These are phyloP conservation scores for Perizoma flavofasciatum DNA, from an alignment of 2,888 invertebrate genomes.

Conservation along the genomic window DNA sequence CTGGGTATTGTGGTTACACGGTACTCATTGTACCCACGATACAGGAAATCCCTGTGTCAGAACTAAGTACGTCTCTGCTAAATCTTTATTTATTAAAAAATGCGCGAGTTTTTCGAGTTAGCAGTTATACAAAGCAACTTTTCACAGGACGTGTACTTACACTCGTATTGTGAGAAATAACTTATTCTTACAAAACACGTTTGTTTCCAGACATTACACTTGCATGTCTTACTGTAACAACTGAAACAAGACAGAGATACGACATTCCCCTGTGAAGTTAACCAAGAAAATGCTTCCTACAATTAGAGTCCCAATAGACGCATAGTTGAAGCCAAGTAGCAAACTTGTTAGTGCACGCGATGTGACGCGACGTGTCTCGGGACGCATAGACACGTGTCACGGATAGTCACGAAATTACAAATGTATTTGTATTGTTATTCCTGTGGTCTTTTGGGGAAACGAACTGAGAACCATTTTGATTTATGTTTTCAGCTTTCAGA, in stretches of 20 bases:
- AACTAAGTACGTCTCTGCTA: too few species aligned
- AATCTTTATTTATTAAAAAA: too few species aligned
- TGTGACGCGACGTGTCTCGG: constrained; percentile 20
- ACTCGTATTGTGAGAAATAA: too few species aligned
- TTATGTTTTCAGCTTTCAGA: too few species aligned
- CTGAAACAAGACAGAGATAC: constrained; percentile 16
- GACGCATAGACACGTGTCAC: constrained; percentile 21
- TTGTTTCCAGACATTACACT: background rate
- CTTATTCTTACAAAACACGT: too few species aligned
- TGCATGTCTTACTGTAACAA: constrained; percentile 16
- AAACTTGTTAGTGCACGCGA: constrained; percentile 35
- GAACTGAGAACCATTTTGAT: too few species aligned
- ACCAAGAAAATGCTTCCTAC: constrained; percentile 49
- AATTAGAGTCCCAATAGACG: constrained; percentile 50
- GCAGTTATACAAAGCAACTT: too few species aligned
- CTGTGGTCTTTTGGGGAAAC: constrained; percentile 11
- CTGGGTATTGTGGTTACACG: too few species aligned
- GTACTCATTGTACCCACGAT: too few species aligned
- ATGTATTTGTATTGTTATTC: constrained; percentile 13
- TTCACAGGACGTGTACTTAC: too few species aligned
- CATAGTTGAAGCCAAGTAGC: constrained; percentile 38
- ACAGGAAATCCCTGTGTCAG: too few species aligned
- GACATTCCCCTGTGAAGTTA: constrained; percentile 27
- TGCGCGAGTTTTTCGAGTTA: too few species aligned
- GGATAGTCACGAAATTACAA: constrained; percentile 10